A percentile compares a stretch with the other conserved stretches of the same genome.
Conservation (phyloP, 2,113 vertebrate genomes). For the Sylvia atricapilla region DNA sequence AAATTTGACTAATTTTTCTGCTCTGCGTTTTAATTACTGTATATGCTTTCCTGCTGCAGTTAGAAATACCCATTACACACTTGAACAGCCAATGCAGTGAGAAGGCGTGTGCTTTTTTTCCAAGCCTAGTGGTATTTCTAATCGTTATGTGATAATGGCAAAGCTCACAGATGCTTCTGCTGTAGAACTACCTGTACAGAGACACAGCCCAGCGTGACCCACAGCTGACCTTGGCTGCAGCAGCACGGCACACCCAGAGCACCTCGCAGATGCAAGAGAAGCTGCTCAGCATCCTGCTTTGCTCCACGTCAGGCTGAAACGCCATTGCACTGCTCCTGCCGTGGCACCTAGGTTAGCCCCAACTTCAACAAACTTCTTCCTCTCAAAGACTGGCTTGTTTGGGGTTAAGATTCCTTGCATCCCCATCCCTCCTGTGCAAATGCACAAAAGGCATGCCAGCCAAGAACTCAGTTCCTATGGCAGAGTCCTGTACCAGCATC, state of each 20-base stretch:
- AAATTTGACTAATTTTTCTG: constrained; percentile 54
- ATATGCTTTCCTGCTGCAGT: constrained; percentile 39
- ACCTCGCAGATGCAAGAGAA: not conserved
- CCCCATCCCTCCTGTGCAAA: not conserved
- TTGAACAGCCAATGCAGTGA: not conserved
- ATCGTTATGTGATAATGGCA: not conserved
- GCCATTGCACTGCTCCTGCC: not conserved
- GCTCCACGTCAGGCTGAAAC: not conserved
- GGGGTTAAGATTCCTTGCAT: not conserved
- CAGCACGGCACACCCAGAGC: not conserved
- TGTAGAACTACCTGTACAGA: not conserved
- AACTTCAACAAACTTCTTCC: not conserved
- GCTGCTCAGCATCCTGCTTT: rapidly evolving
- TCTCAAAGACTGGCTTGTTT: not conserved
- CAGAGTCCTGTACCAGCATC: not conserved
- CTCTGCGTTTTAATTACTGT: constrained; percentile 65
- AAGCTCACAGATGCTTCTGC: not conserved
- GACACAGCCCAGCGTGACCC: not conserved
- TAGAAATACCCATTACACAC: constrained; percentile 58
- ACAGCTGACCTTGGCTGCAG: not conserved
- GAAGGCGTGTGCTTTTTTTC: not conserved
- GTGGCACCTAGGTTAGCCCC: not conserved
- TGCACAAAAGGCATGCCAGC: not conserved
- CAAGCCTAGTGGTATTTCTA: constrained; percentile 21
- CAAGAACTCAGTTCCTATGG: not conserved